Evolutionary conservation across 2,113 vertebrate species (phyloP), one percentile per base, ranked within the genome.

Genomic region (Eulemur macaco): DNA sequence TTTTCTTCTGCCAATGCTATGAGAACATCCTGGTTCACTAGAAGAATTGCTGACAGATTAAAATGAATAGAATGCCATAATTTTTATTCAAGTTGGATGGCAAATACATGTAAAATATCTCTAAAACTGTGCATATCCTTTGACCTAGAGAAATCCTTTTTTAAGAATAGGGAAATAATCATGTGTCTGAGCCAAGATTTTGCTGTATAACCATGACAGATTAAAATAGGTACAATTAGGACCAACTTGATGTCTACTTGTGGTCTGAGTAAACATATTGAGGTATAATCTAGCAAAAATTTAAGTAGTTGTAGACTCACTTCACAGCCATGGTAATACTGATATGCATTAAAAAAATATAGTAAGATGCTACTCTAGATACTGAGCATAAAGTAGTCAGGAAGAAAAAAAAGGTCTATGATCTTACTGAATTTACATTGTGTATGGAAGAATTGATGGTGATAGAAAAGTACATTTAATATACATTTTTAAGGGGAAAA

Each of bases 1-100:
- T 89, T 97, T 96, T 86, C 39, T 31, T 92, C 54, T 97, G 60
- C 42, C 10, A 94, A 76, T 56, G 69, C 94, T 66, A 91, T 47
- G 39, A 77, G 85, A 97, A 96, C 92, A 52, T 31, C 56, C 21
- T 83, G 58, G 39, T 58, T 96, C 77, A 78, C 74, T 84, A 42
- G n/a, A 58, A 88, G 27, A 94, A 60, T 34, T 90, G 31, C 60
- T n/a, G 29, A 91, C 21, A 66, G 8, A 58, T 77, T 91, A 82
- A 96, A 78, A 93, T 76, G 14, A 92, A 60, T 29, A 50, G 14
- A 63, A 14, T 52, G 50, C 66, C 14, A 47, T 27, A 81, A 47
- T 74, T 91, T 80, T 89, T 58, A 82, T 76, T 97, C 23, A 88
- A 58, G 74, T 71, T 52, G 39, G 42, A n/a, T 71, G 39, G 14